These are phyloP conservation scores for mouse (Mus musculus) DNA, from an alignment of 2,113 vertebrate species.

Conservation along the genomic window DNA sequence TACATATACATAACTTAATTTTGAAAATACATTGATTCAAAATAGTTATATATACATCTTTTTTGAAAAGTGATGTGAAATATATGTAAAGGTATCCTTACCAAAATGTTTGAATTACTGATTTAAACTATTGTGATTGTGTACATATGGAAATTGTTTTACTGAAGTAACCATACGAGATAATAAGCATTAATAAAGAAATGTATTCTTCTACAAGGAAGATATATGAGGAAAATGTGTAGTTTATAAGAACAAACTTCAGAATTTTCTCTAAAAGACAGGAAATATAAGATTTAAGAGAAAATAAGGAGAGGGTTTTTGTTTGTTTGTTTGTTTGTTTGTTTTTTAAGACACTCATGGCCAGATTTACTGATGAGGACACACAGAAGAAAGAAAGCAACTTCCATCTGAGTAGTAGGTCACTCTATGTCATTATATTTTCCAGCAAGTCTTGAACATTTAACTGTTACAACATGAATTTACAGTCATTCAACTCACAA, in stretches of 20 bases:
- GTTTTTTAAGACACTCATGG: neutral
- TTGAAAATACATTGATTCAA: neutral
- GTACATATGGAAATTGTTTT: neutral
- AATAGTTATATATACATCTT: neutral
- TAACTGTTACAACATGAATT: constrained; percentile 56
- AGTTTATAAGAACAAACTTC: constrained; percentile 24
- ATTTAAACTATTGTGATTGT: neutral
- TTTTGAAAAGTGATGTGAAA: constrained; percentile 31
- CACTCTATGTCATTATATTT: constrained; percentile 40
- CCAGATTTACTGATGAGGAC: neutral
- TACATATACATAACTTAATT: neutral
- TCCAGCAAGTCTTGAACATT: constrained; percentile 17
- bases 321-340: too few relatives aligned
- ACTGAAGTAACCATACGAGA: neutral
- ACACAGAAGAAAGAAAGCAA: constrained; percentile 30
- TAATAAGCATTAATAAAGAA: constrained; percentile 46
- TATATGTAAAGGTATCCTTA: neutral
- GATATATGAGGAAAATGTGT: neutral
- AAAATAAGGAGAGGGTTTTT: neutral
- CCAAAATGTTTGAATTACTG: constrained; percentile 21
- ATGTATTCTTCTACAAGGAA: neutral
- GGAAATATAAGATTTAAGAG: constrained; percentile 20
- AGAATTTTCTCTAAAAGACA: constrained; percentile 40
- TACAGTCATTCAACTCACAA: constrained; percentile 50
- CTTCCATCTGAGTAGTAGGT: constrained; percentile 17